phyloP scores from a whole-genome alignment of 2,113 vertebrate species.

The Arenaria interpres region DNA sequence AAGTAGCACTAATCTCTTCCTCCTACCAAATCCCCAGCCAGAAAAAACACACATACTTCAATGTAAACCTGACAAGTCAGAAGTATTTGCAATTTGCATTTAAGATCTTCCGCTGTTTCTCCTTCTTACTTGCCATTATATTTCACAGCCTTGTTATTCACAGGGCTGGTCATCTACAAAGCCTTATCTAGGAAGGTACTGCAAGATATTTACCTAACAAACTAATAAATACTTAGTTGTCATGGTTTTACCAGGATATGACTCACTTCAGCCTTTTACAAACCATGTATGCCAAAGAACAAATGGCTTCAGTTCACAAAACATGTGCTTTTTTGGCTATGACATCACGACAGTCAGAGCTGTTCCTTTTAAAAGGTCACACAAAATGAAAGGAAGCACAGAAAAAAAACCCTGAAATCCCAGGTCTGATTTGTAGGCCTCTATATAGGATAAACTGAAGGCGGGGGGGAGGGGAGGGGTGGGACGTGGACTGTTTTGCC shows the following conservation, averaged over 20 bases:
- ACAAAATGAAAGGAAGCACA: constrained; percentile 6
- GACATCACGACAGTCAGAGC: background rate
- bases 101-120: background rate
- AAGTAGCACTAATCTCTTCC: background rate
- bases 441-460: background rate
- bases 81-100: background rate
- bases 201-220: constrained; percentile 54
- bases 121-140: background rate
- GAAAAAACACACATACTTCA: background rate
- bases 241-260: constrained; percentile 54
- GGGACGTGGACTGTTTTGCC: background rate
- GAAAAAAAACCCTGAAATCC: background rate
- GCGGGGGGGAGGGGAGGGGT: fast-evolving
- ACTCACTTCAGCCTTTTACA: constrained; percentile 37
- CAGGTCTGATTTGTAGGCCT: background rate
- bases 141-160: background rate
- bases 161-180: background rate
- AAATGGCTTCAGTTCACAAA: constrained; percentile 5
- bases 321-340: background rate
- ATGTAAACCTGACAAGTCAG: background rate
- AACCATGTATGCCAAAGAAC: background rate
- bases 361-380: constrained; percentile 41
- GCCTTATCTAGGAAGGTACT: constrained; percentile 39
- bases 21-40: background rate
- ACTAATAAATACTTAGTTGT: constrained; percentile 31